phyloP scores from a whole-genome alignment of 2,797 vertebrate species.

The Esox masquinongy region DNA sequence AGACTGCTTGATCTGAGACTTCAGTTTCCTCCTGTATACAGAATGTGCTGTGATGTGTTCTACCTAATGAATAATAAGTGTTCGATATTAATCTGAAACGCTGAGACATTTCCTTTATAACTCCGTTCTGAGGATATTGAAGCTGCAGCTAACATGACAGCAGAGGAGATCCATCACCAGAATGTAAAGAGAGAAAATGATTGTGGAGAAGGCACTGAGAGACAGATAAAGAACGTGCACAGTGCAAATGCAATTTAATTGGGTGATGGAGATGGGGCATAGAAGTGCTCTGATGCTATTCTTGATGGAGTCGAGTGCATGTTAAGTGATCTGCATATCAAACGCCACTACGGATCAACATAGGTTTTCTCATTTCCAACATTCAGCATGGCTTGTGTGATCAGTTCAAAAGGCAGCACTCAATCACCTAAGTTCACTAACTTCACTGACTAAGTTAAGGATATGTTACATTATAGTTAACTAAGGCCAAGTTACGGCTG shows the following conservation, averaged over 20 bases:
- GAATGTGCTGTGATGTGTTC: slow-evolving; percentile 19
- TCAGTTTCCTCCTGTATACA: background rate
- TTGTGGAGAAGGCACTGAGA: background rate
- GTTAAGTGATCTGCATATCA: slow-evolving; percentile 29
- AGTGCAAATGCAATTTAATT: slow-evolving; percentile 11
- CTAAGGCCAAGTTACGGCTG: background rate
- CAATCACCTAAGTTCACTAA: background rate
- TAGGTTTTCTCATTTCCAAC: slow-evolving; percentile 15
- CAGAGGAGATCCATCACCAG: slow-evolving; percentile 7
- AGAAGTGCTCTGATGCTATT: background rate
- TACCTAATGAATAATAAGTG: slow-evolving; percentile 25
- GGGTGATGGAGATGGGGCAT: background rate
- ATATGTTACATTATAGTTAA: background rate
- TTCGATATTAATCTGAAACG: background rate
- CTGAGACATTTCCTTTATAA: background rate
- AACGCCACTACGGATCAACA: background rate
- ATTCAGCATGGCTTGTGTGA: background rate
- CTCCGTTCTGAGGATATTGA: slow-evolving; percentile 3
- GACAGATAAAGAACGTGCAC: slow-evolving; percentile 6
- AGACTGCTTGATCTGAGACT: background rate
- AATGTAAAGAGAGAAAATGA: background rate
- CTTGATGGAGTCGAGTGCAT: slow-evolving; percentile 7
- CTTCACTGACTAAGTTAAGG: background rate
- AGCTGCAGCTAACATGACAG: background rate
- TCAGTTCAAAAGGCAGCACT: background rate